Percentiles rank a stretch among this genome's conserved stretches.
These are phyloP conservation scores for Leptodactylus fuscus DNA, from an alignment of 2,113 vertebrate species.

Conservation along the genomic window DNA sequence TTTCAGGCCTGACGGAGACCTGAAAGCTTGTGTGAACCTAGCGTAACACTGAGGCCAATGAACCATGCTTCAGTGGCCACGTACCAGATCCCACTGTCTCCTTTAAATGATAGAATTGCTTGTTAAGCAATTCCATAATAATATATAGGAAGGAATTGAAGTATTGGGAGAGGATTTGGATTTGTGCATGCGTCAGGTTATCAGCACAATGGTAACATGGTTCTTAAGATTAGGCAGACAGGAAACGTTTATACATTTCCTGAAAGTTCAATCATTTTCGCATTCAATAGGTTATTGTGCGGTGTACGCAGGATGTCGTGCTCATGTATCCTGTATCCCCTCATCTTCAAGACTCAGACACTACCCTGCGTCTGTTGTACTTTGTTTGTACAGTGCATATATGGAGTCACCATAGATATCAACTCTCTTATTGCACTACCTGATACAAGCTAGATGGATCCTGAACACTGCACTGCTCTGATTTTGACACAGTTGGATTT, in stretches of 20 bases:
- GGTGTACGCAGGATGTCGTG: background rate
- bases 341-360: background rate
- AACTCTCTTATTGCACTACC: too few relatives aligned
- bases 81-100: too few relatives aligned
- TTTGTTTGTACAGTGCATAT: too few relatives aligned
- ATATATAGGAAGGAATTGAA: background rate
- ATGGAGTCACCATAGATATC: too few relatives aligned
- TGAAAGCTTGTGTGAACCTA: too few relatives aligned
- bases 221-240: background rate
- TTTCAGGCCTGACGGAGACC: too few relatives aligned
- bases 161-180: background rate
- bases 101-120: background rate
- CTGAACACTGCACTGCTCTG: too few relatives aligned
- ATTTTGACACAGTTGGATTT: too few relatives aligned
- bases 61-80: too few relatives aligned
- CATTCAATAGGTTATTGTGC: background rate
- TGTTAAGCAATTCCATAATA: background rate
- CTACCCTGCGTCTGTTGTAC: too few relatives aligned
- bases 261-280: background rate
- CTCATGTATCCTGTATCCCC: background rate
- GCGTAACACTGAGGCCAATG: too few relatives aligned
- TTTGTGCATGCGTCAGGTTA: background rate
- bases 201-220: background rate
- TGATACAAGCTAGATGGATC: too few relatives aligned
- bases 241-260: background rate